phyloP scores from a whole-genome alignment of 2,888 invertebrate species.

The Eustalomyia histrio region DNA sequence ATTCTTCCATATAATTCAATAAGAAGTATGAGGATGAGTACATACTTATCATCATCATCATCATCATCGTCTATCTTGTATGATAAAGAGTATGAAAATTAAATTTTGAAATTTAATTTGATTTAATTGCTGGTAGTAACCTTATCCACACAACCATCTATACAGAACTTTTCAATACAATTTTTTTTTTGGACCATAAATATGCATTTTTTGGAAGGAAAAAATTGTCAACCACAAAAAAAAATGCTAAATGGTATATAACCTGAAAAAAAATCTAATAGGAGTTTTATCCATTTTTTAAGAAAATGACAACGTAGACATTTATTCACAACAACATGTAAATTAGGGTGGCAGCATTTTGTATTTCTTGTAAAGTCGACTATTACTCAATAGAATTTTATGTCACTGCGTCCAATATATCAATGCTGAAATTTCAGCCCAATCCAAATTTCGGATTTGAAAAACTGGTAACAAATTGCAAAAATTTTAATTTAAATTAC shows the following conservation, averaged over 20 bases:
- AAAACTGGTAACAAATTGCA: too few species aligned
- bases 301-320: not conserved
- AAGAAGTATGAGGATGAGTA: not conserved
- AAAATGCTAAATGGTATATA: not conserved
- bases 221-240: not conserved
- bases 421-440: too few species aligned
- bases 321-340: not conserved
- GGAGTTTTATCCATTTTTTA: not conserved
- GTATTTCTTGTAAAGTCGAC: too few species aligned
- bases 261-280: not conserved
- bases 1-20: not conserved
- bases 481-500: too few species aligned
- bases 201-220: not conserved
- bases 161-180: not conserved
- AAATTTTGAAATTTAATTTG: constrained; percentile 54
- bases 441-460: too few species aligned
- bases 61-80: not conserved
- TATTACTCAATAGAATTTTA: too few species aligned
- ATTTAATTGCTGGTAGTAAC: constrained; percentile 53
- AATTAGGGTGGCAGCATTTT: too few species aligned
- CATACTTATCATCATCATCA: not conserved
- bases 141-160: not conserved
- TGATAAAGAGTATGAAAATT: constrained; percentile 32
- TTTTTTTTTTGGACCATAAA: not conserved
- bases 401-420: too few species aligned